Evolutionary conservation across 2,888 invertebrate species (phyloP).

Genomic region (Anthrax anthrax): DNA sequence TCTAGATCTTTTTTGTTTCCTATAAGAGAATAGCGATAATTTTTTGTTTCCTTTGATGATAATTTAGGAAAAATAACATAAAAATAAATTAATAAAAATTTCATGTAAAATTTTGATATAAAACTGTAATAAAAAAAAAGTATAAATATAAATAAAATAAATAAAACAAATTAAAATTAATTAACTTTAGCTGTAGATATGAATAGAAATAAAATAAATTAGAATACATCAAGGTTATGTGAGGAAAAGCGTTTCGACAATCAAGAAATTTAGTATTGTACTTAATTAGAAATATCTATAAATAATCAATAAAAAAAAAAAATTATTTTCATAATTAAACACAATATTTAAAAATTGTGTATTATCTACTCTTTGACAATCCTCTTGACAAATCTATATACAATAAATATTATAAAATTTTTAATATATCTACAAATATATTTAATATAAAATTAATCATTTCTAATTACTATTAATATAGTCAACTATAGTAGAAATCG

Average conservation of each 20-base stretch:
- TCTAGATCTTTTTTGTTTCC: no score
- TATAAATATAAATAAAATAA: neutral
- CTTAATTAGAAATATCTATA: neutral
- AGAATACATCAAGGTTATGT: constrained; percentile 3
- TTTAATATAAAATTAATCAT: no score
- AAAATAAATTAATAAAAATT: no score
- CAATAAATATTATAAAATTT: no score
- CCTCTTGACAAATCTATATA: neutral
- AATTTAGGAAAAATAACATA: no score
- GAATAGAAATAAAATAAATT: neutral
- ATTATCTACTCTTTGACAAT: constrained; percentile 4
- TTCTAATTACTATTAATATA: no score
- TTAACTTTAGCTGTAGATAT: neutral
- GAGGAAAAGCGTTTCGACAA: constrained; percentile 36
- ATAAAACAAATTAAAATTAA: neutral
- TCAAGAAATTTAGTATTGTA: constrained; percentile 20
- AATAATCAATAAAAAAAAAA: neutral
- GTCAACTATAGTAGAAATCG: no score
- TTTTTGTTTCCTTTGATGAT: no score
- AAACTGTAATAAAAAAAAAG: no score
- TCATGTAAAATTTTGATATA: no score
- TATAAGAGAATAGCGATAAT: no score
- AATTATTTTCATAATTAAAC: constrained; percentile 10
- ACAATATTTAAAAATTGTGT: neutral
- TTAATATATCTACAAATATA: no score